Base-by-base conservation (phyloP, 2,888 invertebrate genomes). In the Aplocera efformata region DNA sequence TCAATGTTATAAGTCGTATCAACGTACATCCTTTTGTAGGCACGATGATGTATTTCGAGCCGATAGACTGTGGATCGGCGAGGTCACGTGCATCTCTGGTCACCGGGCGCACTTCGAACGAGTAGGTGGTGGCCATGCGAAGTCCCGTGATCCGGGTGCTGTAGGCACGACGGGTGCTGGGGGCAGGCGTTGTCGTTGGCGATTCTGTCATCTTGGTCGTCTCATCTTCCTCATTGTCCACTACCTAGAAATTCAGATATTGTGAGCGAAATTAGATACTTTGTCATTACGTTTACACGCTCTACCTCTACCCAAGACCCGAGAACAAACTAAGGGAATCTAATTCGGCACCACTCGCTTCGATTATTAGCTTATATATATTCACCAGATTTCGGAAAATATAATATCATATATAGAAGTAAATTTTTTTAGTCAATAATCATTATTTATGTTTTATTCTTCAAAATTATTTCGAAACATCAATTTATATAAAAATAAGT, bases 21-120 rank as follows among this genome's bases (percentile, higher is more conserved):
- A n/a, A 89, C 94, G 92, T 89, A 95, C 95, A 95, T 89, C 94
- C 94, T 90, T 94, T 95, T 6, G 95, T 95, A 17, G 94, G 93
- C 43, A 95, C 91, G 20, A 94, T 90, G 46, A 94, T 92, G 52
- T 94, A 93, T 60, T 92, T 91, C 59, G 92, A 92, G 29, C 91
- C 90, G 29, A 90, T 90, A 37, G 86, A 88, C 47, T 89, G 83
- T n/a, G 89, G 84, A 54, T 85, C 89, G 10, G 80, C 79, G 47
- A 88, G 72, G 55, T 88, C 86, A 41, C 89, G 81, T 9, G 86
- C 84, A 54, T 89, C 90, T 29, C 89, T 76, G 57, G 85, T 81
- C 22, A 90, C 80, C 0, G 92, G 91, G 32, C 91, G 90, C 20
- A 95, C 92, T 80, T 94, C 93, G 67, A 95, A 93, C 32, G 94